Percentiles rank a stretch among this genome's conserved stretches.
These are phyloP conservation scores for Centropus bengalensis DNA, from an alignment of 2,113 vertebrate species.

Conservation along the genomic window DNA sequence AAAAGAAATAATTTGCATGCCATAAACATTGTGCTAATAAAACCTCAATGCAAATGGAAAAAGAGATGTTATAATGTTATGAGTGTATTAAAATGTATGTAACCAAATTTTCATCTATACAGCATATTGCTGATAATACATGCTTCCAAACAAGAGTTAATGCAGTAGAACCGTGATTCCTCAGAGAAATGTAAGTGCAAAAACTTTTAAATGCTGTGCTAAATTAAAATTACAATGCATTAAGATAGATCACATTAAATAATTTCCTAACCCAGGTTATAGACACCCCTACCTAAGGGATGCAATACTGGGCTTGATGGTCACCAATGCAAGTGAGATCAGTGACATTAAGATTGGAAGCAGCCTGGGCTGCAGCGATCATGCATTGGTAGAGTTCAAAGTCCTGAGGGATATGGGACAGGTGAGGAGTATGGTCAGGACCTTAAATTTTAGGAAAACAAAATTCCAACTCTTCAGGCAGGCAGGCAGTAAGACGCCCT, in stretches of 20 bases:
- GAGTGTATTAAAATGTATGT: background rate
- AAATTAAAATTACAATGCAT: background rate
- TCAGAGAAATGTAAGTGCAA: background rate
- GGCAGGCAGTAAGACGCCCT: too few relatives aligned
- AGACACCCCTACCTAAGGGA: too few relatives aligned
- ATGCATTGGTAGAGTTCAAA: too few relatives aligned
- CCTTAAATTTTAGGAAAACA: too few relatives aligned
- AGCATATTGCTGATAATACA: background rate
- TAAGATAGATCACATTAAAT: background rate
- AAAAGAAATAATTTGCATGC: background rate
- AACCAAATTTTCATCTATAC: background rate
- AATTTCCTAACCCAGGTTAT: too few relatives aligned
- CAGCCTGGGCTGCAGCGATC: too few relatives aligned
- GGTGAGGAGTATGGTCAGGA: too few relatives aligned
- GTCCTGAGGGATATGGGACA: too few relatives aligned
- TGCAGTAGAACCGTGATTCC: background rate
- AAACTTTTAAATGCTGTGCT: background rate
- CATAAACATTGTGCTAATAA: background rate
- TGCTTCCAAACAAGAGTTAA: background rate
- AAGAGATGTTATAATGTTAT: accelerated
- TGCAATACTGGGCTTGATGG: too few relatives aligned
- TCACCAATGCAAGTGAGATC: too few relatives aligned
- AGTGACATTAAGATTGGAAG: too few relatives aligned
- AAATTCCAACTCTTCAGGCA: too few relatives aligned
- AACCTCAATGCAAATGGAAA: background rate